Evolutionary conservation across 1,140 invertebrate species (phyloP), one percentile per base, ranked within the genome.

Genomic region (roundworm (Caenorhabditis elegans)): DNA sequence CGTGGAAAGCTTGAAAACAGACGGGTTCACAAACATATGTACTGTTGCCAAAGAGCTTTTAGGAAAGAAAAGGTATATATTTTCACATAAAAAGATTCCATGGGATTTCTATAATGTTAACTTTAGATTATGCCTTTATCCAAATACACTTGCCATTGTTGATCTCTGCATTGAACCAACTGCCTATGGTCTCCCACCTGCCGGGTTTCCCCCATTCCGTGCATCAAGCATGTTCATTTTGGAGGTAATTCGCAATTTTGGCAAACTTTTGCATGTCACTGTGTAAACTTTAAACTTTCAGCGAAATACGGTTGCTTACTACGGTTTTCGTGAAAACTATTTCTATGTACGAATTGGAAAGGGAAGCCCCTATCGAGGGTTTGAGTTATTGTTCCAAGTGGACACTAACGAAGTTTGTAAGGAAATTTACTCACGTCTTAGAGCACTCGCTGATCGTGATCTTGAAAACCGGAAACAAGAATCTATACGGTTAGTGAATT

Each of bases 141-240:
- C 78, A 13, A 24, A 65, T 28, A 60, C 78, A 3, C 8, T 79
- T 28, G 22, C 39, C 53, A 28, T 79, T 65, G 51, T 36, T 55
- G 46, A 79, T n/a, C 8, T 53, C 11, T 43, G 53, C 28, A 65
- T 79, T 19, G 78, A 79, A 65, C 78, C 78, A 26, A 79, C 51
- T 8, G 53, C 34, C 3, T 39, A 26, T 26, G 48, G 48, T 28
- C 36, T 39, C 24, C 34, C 39, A 17, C 10, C 78, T 5, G 51
- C 78, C 8, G 39, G 36, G 0, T 48, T 60, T 13, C 78, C 78
- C n/a, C 78, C 78, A 17, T 79, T 65, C 13, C 60, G 60, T 3
- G 34, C 60, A 39, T 15, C 60, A 10, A 70, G 22, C n/a, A 70
- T 70, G 60, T 70, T 70, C 2, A 70, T 31, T 3, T 39, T 70